Percentiles rank a stretch among this genome's conserved stretches.
Conservation (phyloP, 2,113 vertebrate species). For the Chaetodon trifascialis region DNA sequence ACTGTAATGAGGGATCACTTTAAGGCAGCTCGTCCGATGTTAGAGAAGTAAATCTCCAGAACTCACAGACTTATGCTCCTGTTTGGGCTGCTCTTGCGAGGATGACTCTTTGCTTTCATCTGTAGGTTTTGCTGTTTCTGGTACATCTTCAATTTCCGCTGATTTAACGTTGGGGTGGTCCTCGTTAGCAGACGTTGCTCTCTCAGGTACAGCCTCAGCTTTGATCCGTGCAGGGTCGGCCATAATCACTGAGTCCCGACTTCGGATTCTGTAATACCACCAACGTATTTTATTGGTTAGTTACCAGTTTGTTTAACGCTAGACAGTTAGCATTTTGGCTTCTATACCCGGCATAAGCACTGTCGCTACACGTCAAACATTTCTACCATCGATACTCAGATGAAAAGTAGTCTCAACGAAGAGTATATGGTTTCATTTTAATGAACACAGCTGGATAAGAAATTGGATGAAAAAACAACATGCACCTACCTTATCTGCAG, state of each 20-base stretch:
- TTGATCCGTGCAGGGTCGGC: slow-evolving; percentile 84
- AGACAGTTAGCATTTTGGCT: background rate
- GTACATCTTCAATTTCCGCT: slow-evolving; percentile 29
- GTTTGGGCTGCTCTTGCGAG: slow-evolving; percentile 49
- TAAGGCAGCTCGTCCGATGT: background rate
- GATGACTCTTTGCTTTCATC: slow-evolving; percentile 57
- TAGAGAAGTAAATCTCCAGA: background rate
- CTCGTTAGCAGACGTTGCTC: slow-evolving; percentile 16
- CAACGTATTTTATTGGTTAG: background rate
- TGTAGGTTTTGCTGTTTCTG: slow-evolving; percentile 8
- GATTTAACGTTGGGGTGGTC: slow-evolving; percentile 18
- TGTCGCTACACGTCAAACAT: background rate
- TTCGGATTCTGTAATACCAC: background rate
- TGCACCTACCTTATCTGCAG: slow-evolving; percentile 40
- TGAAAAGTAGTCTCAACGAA: background rate
- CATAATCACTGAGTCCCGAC: slow-evolving; percentile 60
- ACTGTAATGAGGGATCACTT: too few relatives aligned
- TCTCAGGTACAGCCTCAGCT: slow-evolving; percentile 8
- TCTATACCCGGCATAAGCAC: too few relatives aligned
- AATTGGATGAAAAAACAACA: background rate
- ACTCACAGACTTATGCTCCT: slow-evolving; percentile 62
- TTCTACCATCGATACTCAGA: background rate
- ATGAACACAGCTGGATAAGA: background rate
- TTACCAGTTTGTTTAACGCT: background rate
- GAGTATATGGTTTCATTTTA: background rate